Base-by-base conservation (phyloP, 37 sponge, comb jelly and placozoan species). In the Spongilla lacustris region DNA sequence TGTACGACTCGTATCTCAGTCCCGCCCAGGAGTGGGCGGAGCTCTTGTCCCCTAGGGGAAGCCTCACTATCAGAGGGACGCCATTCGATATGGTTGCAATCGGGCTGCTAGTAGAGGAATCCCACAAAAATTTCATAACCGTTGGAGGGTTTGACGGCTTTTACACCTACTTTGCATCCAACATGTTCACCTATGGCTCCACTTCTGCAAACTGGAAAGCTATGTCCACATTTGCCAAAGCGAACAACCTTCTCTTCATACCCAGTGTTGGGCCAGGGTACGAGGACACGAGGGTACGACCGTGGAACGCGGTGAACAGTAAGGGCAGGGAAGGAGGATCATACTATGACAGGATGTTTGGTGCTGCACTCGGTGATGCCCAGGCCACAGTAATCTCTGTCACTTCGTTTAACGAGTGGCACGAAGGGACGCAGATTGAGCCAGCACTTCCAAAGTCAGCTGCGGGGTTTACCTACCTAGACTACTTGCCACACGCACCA, bases 361-460 rank as follows among this genome's bases (percentile, higher is more conserved):
- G 66, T 37, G 68, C 58, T n/a, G 92, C 90, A 36, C 77, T 89
- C 29, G 41, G 34, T 5, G 38, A 28, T 29, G 66, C 36, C 2
- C 41, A 71, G 22, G 69, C 72, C 49, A 37, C 77, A 27, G 24
- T 95, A n/a, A 58, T 96, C 10, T 94, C 95, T 27, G 82, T 96
- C 13, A 96, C 95, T 14, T 94, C 97, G 0, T 96, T 94, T 79
- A 96, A 96, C 38, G 97, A 96, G 80, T 96, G 97, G 97, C 93
- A 92, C 66, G 97, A 96, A 86, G 97, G 97, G 1, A 96, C 97
- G 29, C 97, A 96, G 79, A 96, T 96, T 9, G 97, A 96, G 71
- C 76, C 92, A 2, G 92, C 97, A 5, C 37, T 94, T 2, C 92
- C 87, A 0, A 90, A 95, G 73, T 29, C 2, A 0, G 58, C 26